Percentiles rank a stretch among this genome's conserved stretches.
Conservation (phyloP, 2,113 vertebrate species). For the Sphaerodactylus townsendi region DNA sequence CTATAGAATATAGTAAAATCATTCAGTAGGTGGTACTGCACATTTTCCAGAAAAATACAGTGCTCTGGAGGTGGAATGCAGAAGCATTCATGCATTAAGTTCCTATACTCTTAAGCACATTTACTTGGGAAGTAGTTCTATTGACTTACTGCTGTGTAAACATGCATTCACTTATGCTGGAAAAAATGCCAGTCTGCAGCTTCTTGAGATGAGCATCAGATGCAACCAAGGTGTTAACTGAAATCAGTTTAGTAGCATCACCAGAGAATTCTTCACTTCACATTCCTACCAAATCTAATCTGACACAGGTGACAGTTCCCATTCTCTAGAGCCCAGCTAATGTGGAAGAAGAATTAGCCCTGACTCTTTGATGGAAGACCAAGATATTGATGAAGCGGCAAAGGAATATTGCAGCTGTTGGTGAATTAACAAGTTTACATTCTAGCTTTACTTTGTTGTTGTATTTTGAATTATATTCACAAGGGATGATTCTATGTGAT, state of each 20-base stretch:
- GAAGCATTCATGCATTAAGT: background rate
- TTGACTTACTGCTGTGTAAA: background rate
- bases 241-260: background rate
- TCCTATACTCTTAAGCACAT: background rate
- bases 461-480: background rate
- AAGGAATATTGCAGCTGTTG: background rate
- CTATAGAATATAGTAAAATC: background rate
- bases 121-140: background rate
- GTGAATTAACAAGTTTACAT: background rate
- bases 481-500: background rate
- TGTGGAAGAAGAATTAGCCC: background rate
- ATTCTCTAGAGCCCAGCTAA: background rate
- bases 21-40: background rate
- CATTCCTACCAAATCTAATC: background rate
- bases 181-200: background rate
- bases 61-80: background rate
- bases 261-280: background rate
- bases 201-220: background rate
- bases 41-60: background rate
- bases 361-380: slow-evolving; percentile 1
- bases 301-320: background rate
- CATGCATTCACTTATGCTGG: background rate
- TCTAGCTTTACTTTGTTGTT: background rate
- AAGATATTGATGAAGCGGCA: background rate
- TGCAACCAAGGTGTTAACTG: background rate